Conservation (phyloP, 2,888 invertebrate genomes). For the Notodonta dromedarius region DNA sequence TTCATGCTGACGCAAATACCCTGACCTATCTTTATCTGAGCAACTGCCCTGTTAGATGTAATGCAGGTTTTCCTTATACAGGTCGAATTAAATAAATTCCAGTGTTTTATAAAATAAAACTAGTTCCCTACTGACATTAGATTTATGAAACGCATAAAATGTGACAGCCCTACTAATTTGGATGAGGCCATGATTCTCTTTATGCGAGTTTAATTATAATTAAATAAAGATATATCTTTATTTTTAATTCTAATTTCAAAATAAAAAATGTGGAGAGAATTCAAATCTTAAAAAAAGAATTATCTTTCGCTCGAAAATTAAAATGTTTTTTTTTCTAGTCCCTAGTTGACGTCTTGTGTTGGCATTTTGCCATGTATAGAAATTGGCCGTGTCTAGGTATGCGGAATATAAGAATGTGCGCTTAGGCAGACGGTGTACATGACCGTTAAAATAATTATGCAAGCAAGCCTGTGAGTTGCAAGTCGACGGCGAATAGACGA, state of each 20-base stretch:
- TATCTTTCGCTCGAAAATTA: too few species aligned
- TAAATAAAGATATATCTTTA: too few species aligned
- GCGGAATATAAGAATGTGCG: constrained; percentile 11
- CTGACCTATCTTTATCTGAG: constrained; percentile 35
- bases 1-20: constrained; percentile 30
- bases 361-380: constrained; percentile 11
- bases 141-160: neutral
- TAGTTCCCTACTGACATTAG: neutral
- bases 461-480: constrained; percentile 61
- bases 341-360: constrained; percentile 5
- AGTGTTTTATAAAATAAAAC: neutral
- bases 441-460: constrained; percentile 74
- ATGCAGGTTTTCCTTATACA: constrained; percentile 9
- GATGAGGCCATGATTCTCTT: too few species aligned
- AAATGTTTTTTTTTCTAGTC: too few species aligned
- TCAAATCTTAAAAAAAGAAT: too few species aligned
- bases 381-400: constrained; percentile 12
- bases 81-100: neutral
- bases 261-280: too few species aligned
- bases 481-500: constrained; percentile 47
- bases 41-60: constrained; percentile 1
- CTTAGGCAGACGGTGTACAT: constrained; percentile 23
- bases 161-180: too few species aligned
- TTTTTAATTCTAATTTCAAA: too few species aligned
- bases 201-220: too few species aligned